Evolutionary conservation across 1,140 invertebrate genomes (phyloP).

Genomic region (Leptinotarsa undecemlineata): DNA sequence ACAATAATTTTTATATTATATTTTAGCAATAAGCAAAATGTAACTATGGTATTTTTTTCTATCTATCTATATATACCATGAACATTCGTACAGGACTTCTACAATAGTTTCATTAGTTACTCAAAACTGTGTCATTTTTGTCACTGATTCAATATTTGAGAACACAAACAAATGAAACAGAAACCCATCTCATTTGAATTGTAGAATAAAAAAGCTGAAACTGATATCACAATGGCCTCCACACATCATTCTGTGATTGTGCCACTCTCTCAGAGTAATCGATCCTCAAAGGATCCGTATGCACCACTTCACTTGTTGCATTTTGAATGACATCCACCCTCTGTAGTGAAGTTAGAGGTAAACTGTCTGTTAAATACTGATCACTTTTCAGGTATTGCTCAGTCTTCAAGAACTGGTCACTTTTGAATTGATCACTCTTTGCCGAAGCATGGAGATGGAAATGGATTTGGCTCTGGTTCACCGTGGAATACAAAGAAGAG

Average conservation of each 20-base stretch:
- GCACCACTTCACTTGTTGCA: slow-evolving; percentile 32
- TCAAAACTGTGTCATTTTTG: no score
- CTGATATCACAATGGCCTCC: slow-evolving; percentile 47
- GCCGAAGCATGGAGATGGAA: slow-evolving; percentile 71
- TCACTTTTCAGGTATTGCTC: slow-evolving; percentile 28
- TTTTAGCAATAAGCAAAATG: no score
- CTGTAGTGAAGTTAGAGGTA: slow-evolving; percentile 30
- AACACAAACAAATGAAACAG: no score
- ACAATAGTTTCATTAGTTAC: no score
- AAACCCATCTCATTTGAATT: no score
- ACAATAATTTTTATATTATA: no score
- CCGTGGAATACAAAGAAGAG: slow-evolving; percentile 79
- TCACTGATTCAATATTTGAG: no score
- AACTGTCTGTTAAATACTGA: slow-evolving; percentile 31
- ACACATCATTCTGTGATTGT: slow-evolving; percentile 39
- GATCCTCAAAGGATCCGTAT: slow-evolving; percentile 34
- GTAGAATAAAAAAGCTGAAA: neutral
- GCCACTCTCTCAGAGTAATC: slow-evolving; percentile 35
- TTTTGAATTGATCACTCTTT: slow-evolving; percentile 36
- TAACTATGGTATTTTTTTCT: no score
- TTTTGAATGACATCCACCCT: slow-evolving; percentile 35
- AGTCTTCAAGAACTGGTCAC: neutral
- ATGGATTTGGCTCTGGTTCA: slow-evolving; percentile 86
- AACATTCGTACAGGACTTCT: no score
- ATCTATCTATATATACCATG: no score